Evolutionary conservation across 2,888 invertebrate species (phyloP).

Genomic region (Poecilobothrus nobilitatus): DNA sequence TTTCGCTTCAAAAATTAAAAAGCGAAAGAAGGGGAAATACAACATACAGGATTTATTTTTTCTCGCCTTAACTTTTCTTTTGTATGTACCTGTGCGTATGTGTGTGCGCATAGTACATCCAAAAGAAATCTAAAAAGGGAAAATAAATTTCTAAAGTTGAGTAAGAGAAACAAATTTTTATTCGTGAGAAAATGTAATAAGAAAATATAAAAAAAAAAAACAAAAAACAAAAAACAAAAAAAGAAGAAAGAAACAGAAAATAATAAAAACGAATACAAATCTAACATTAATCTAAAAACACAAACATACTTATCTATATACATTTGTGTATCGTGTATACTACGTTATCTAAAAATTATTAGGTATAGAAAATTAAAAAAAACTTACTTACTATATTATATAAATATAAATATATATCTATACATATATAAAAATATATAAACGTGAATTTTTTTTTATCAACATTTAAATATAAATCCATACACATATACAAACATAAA

Average conservation of each 20-base stretch:
- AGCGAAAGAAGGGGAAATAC: not conserved
- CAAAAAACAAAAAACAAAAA: not conserved
- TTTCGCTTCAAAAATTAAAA: constrained; percentile 1
- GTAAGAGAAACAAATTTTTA: not conserved
- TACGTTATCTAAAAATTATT: not conserved
- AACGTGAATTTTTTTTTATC: not conserved
- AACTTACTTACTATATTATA: too few relatives aligned
- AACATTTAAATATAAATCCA: too few relatives aligned
- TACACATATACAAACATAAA: too few relatives aligned
- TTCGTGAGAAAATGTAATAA: not conserved
- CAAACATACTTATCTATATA: not conserved
- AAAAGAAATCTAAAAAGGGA: constrained; percentile 8
- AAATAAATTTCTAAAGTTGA: constrained; percentile 2
- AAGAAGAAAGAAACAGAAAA: too few relatives aligned
- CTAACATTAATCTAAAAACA: not conserved
- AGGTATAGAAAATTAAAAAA: not conserved
- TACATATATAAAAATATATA: not conserved
- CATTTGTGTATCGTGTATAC: not conserved
- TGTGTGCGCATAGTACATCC: constrained; percentile 11
- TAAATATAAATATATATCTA: too few relatives aligned
- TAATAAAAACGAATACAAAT: not conserved
- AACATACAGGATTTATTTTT: not conserved
- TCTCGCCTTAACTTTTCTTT: constrained; percentile 2
- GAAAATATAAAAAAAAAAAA: not conserved
- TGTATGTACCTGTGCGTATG: constrained; percentile 5